phyloP scores from a whole-genome alignment of 2,113 vertebrate species.

The Columba livia region DNA sequence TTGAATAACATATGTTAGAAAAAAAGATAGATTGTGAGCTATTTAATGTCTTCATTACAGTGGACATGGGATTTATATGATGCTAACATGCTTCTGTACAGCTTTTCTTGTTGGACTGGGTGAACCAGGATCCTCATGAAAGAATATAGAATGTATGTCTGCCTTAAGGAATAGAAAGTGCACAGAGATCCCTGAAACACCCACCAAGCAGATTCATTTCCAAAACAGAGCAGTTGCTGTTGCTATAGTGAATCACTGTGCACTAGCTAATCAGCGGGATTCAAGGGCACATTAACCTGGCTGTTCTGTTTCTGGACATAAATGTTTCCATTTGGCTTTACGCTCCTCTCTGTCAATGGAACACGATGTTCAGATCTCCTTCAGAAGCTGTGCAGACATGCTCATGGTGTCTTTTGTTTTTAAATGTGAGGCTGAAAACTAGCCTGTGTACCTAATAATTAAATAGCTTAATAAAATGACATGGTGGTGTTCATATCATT shows the following conservation, averaged over 20 bases:
- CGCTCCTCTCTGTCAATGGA: not conserved
- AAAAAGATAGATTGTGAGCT: not conserved
- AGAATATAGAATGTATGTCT: not conserved
- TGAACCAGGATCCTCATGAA: not conserved
- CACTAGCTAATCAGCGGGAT: not conserved
- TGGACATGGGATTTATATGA: not conserved
- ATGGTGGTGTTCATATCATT: not conserved
- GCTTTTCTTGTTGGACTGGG: not conserved
- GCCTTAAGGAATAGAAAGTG: not conserved
- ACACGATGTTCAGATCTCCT: slow-evolving; percentile 7
- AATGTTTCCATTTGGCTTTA: not conserved
- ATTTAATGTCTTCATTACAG: not conserved
- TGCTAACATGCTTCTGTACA: not conserved
- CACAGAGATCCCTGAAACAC: not conserved
- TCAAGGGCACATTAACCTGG: not conserved
- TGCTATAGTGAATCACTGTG: not conserved
- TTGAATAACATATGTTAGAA: not conserved
- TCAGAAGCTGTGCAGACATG: not conserved
- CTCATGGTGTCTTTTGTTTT: slow-evolving; percentile 25
- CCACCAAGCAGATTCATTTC: not conserved
- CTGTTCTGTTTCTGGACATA: slow-evolving; percentile 25
- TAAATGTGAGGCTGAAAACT: not conserved
- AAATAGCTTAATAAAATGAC: not conserved
- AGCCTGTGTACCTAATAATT: not conserved
- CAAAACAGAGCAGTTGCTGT: not conserved